Evolutionary conservation across 2,888 invertebrate genomes (phyloP), one percentile per base, ranked within the genome.

Genomic region (Digitonthophagus gazella): DNA sequence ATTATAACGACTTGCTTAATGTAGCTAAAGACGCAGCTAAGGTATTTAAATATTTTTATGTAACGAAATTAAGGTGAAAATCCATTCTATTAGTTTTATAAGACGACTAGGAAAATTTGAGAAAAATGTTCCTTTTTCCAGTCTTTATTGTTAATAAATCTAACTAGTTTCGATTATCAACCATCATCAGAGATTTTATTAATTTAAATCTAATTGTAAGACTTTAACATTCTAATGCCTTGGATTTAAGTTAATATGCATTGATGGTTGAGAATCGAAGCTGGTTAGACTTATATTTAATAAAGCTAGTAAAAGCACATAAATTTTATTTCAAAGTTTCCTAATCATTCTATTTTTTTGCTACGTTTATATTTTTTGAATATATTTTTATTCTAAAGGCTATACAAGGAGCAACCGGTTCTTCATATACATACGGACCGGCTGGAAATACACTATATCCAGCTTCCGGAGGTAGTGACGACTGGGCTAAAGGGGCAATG

Each of bases 401-500:
- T 2, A 92, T 93, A 74, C 81, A 84, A 77, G 79, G 82, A 64
- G 82, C 85, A 0, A 86, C 88, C 16, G 90, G 91, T 20, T 85
- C 87, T 1, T 80, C 84, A 64, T 94, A 93, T 78, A 89, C 87
- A 22, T 91, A 93, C 0, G 94, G 94, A 8, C 89, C 92, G 64
- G 90, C 93, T 15, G 93, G 91, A 61, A 88, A 87, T n/a, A 88
- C 91, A 0, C 84, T 94, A 0, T 94, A 94, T 80, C 90, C 94
- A 0, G 93, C 93, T 1, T 84, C 92, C 22, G 94, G 94, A 1
- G 93, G 93, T 11, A 92, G 93, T 0, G 93, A 94, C 76, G 96
- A 97, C 81, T 97, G 96, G 94, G 96, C 95, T 4, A 95, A 96
- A 82, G 93, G 93, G 0, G 85, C 87, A 56, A 89, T 90, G 5